Percentiles rank a stretch among this genome's conserved stretches.
phyloP scores from a whole-genome alignment of 2,113 vertebrate genomes.

The Salvator merianae region DNA sequence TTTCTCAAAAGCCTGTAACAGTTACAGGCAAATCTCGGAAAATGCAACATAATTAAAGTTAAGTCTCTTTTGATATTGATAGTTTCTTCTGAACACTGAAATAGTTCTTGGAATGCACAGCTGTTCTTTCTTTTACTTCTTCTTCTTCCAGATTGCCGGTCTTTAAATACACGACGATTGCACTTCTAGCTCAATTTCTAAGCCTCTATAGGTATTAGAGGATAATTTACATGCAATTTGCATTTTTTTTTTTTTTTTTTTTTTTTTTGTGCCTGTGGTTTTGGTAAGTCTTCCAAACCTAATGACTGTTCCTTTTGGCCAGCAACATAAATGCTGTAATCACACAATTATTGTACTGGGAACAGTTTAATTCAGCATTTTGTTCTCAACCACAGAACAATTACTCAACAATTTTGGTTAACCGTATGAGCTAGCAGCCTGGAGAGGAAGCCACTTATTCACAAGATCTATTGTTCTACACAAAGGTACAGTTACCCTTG shows the following conservation, averaged over 20 bases:
- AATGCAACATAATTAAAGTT: conserved; percentile 45
- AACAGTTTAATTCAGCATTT: conserved; percentile 89
- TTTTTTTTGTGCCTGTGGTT: conserved; percentile 77
- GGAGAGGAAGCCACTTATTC: conserved; percentile 84
- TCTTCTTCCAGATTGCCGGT: conserved; percentile 50
- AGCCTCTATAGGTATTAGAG: conserved; percentile 76
- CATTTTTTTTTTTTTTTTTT: conserved; percentile 70
- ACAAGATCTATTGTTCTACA: conserved; percentile 80
- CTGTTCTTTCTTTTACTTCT: conserved; percentile 33
- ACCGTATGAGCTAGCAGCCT: conserved; percentile 85
- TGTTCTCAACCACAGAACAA: conserved; percentile 93
- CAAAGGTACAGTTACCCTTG: conserved; percentile 74
- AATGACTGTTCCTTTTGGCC: conserved; percentile 86
- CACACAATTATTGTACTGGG: conserved; percentile 92
- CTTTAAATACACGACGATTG: conserved; percentile 64
- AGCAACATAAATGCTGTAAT: conserved; percentile 89
- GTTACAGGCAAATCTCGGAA: conserved; percentile 21
- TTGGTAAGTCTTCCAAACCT: conserved; percentile 83
- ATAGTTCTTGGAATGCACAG: conserved; percentile 44
- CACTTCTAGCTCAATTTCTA: conserved; percentile 65
- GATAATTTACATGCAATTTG: conserved; percentile 81
- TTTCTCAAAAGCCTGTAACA: background rate
- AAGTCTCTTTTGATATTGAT: conserved; percentile 42
- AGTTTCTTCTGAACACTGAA: conserved; percentile 59
- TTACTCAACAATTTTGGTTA: conserved; percentile 96